Evolutionary conservation across 2,888 invertebrate genomes (phyloP).

Genomic region (Caenorhabditis plicata): DNA sequence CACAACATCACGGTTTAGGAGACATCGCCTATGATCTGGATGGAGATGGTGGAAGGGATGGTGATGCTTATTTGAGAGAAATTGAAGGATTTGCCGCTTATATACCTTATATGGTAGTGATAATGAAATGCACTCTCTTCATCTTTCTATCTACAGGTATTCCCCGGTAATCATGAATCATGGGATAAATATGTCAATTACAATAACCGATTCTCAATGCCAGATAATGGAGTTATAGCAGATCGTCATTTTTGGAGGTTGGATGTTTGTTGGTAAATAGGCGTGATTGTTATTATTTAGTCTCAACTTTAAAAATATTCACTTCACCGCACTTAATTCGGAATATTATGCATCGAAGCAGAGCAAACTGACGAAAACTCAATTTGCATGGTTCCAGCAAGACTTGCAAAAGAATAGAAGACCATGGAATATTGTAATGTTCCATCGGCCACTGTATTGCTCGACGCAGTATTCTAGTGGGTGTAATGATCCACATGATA

Average conservation of each 20-base stretch:
- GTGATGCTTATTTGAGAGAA: slow-evolving; percentile 67
- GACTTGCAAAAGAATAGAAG: slow-evolving; percentile 65
- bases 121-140: neutral
- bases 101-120: slow-evolving; percentile 78
- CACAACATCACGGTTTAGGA: too few species aligned
- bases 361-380: slow-evolving; percentile 75
- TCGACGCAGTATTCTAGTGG: slow-evolving; percentile 71
- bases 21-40: slow-evolving; percentile 95
- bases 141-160: slow-evolving; percentile 61
- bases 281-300: too few species aligned
- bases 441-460: slow-evolving; percentile 88
- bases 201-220: slow-evolving; percentile 90
- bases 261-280: too few species aligned
- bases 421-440: slow-evolving; percentile 85
- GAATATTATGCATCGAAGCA: slow-evolving; percentile 86
- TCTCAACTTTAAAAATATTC: slow-evolving; percentile 84
- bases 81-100: slow-evolving; percentile 67
- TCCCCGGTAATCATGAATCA: slow-evolving; percentile 74
- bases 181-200: slow-evolving; percentile 85
- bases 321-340: slow-evolving; percentile 86
- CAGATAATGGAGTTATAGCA: slow-evolving; percentile 70
- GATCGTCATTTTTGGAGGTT: slow-evolving; percentile 66
- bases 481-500: slow-evolving; percentile 23
- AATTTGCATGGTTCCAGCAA: slow-evolving; percentile 57
- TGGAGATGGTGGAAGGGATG: slow-evolving; percentile 74